Evolutionary conservation across 2,113 vertebrate species (phyloP).

Genomic region (Callospermophilus lateralis): DNA sequence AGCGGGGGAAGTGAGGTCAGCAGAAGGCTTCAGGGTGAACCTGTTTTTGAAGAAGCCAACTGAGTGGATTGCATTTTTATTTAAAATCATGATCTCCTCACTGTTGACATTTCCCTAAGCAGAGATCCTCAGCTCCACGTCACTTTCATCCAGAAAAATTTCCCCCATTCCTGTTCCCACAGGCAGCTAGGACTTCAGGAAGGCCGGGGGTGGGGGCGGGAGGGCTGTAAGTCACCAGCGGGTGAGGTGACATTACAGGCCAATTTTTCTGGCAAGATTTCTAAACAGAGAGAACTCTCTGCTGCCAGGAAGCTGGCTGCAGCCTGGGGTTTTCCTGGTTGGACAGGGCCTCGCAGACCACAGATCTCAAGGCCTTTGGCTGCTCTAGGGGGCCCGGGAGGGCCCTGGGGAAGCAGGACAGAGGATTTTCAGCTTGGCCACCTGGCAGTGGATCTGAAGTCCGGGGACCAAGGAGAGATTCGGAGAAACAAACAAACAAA

Average conservation of each 20-base stretch:
- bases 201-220: rapidly evolving
- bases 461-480: conserved; percentile 50
- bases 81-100: background rate
- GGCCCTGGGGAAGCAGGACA: rapidly evolving
- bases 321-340: background rate
- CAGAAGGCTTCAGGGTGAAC: background rate
- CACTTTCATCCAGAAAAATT: background rate
- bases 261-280: background rate
- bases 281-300: background rate
- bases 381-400: background rate
- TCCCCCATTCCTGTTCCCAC: background rate
- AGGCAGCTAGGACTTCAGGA: background rate
- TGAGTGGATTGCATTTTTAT: background rate
- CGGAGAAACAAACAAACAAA: conserved; percentile 2
- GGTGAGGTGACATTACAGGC: background rate
- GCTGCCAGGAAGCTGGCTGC: background rate
- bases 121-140: rapidly evolving
- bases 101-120: background rate
- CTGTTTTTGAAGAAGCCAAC: background rate
- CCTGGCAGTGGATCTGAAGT: conserved; percentile 27
- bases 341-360: too few relatives aligned
- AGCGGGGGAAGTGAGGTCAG: background rate
- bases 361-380: background rate
- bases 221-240: background rate
- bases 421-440: background rate